These are phyloP conservation scores for Altica lythri DNA, from an alignment of 2,888 invertebrate genomes.

Conservation along the genomic window DNA sequence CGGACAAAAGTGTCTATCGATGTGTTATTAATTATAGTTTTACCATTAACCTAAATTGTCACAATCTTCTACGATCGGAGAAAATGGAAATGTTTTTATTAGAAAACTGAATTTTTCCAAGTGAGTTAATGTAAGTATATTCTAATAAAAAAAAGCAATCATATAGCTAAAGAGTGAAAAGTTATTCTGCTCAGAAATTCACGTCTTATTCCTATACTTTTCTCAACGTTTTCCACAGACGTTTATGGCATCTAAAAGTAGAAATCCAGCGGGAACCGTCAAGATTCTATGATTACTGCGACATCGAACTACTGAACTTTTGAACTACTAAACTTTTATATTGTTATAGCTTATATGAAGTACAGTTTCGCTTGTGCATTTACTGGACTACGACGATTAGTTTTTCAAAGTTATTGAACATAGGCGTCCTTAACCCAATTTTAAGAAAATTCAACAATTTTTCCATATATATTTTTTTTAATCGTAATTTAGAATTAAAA, in stretches of 20 bases:
- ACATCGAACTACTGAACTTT: constrained; percentile 36
- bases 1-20: no score
- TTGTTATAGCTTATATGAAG: constrained; percentile 38
- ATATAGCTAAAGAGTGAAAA: constrained; percentile 5
- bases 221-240: constrained; percentile 9
- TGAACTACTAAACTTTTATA: constrained; percentile 45
- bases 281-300: constrained; percentile 39
- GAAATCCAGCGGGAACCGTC: constrained; percentile 34
- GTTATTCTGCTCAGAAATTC: not conserved
- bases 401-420: constrained; percentile 21
- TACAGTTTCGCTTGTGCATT: constrained; percentile 28
- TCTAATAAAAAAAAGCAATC: constrained; percentile 5
- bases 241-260: constrained; percentile 25
- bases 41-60: no score
- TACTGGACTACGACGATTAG: constrained; percentile 29
- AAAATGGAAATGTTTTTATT: no score
- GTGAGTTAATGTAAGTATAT: no score
- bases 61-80: no score
- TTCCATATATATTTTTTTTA: no score
- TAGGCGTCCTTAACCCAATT: no score
- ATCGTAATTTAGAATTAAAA: no score
- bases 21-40: no score
- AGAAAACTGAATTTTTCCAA: no score
- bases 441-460: no score
- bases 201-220: constrained; percentile 7